Evolutionary conservation across 2,113 vertebrate genomes (phyloP), one percentile per base, ranked within the genome.

Genomic region (Sinocyclocheilus anophthalmus): DNA sequence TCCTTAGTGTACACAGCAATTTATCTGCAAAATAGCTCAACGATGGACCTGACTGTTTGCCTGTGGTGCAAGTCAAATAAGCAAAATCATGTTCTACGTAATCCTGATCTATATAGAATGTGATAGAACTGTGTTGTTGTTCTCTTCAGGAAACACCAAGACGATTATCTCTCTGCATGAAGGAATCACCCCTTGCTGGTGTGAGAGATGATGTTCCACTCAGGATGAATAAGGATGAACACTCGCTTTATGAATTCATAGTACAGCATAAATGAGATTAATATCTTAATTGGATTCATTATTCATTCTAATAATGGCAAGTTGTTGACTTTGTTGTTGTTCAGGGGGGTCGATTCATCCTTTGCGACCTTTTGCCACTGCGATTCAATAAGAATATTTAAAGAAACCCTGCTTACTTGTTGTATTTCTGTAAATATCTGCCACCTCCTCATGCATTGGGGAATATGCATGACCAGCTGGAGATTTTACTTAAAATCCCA

Each of bases 221-320:
- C 26, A 90, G 77, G 63, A 84, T 88, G 88, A 88, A 91, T 92
- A 91, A 33, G 30, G 30, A 90, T 63, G 57, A 86, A 87, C 67
- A 79, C 79, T 84, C 80, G 84, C 90, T 91, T 89, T 91, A 91
- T 92, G 84, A 88, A 88, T 92, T 89, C 83, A 83, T 84, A 90
- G 84, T 90, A 67, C 42, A 73, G 80, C 63, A 42, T 81, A 78
- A 88, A 83, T 86, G 86, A 59, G 76, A 83, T 88, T 90, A 89
- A 93, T 91, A 70, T 86, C 88, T 91, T 91, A 92, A 94, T 93
- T 91, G 90, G 85, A 87, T 59, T 85, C 87, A 92, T 94, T 89
- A 87, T 67, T 94, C 91, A 93, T 75, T 30, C 18, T 79, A 85
- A 90, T 90, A 91, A 91, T 63, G 65, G 77, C 82, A 81, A 39